Evolutionary conservation across 2,113 vertebrate genomes (phyloP), one percentile per base, ranked within the genome.

Genomic region (Xiphophorus maculatus): DNA sequence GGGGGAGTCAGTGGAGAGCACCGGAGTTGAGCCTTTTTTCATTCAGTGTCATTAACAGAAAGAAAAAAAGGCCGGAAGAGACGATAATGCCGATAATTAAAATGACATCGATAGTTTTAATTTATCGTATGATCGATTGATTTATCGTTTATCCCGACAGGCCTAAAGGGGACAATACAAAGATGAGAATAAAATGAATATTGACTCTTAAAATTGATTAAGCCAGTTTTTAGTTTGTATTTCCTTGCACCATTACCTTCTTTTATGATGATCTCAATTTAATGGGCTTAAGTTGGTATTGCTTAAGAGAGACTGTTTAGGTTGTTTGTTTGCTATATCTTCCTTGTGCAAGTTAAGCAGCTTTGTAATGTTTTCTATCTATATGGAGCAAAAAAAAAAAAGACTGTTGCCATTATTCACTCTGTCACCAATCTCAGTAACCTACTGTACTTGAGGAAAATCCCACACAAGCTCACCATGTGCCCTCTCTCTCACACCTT

Each of bases 401-500:
- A 35, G 42, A 48, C 17, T 6, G 4, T 48, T 40, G 30, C 30
- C 22, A 48, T 74, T n/a, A 14, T 68, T 73, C 37, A 69, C n/a
- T 17, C 62, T 15, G 58, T 65, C 33, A 58, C 66, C n/a, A 63
- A 77, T 73, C 61, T 81, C 58, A 71, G 76, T 60, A 27, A 51
- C 64, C 28, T 69, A 40, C 80, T 63, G 58, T 19, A 17, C 15
- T 42, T 66, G 12, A 13, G n/a, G 28, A 27, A 71, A 68, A 68
- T 42, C 67, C 28, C 48, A 67, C 51, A 42, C 48, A 37, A 72
- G 58, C 69, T 29, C 62, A 79, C 54, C 42, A 30, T 51, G 44
- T 85, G 69, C 65, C 78, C 77, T 74, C 68, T 77, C 78, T 44
- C 68, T 80, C 77, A 80, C 86, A 91, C 76, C 73, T 76, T 78